Base-by-base conservation (phyloP, 2,113 vertebrate species). In the Gobio gobio region DNA sequence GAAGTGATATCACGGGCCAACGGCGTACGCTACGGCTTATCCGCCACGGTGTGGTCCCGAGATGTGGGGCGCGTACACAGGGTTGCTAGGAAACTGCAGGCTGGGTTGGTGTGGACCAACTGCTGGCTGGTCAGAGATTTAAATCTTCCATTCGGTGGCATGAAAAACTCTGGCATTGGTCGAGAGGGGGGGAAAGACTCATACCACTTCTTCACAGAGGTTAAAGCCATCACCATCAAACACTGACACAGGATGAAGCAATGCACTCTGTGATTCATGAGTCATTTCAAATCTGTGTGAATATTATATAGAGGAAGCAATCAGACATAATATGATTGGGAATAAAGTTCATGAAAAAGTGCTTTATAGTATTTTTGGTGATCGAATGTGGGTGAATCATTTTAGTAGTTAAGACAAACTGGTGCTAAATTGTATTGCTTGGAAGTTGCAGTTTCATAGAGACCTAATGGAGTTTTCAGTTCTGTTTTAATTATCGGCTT, bases 81-180 rank as follows among this genome's bases (percentile, higher is more conserved):
- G 0, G 93, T 99, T 86, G 97, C 97, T 33, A 94, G 87, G 92
- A 94, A 78, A 74, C 86, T 99, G 3, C 96, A 98, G 87, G 91
- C 96, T 0, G 98, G 98, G 0, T 73, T 98, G 90, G 96, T 99
- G 82, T 99, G 98, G 98, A 96, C 96, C 93, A 99, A 99, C 91
- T 99, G 97, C 92, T 99, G 98, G 98, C 93, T 99, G 70, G 90
- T 99, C 89, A 95, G 98, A 77, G 98, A 99, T 88, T 94, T 99
- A 88, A 99, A 98, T 86, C 94, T 99, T 87, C 98, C 98, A 0
- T 99, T 99, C 16, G 98, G 98, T 29, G 98, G 98, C 20, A 97
- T 98, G 97, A 99, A 99, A 92, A 92, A 91, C 85, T 99, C 98
- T 4, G 98, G 98, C 1, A 86, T 99, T 75, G 98, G 98, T 22